Base-by-base conservation (phyloP, 1,140 invertebrate species). In the Drosophila pruinosa region DNA sequence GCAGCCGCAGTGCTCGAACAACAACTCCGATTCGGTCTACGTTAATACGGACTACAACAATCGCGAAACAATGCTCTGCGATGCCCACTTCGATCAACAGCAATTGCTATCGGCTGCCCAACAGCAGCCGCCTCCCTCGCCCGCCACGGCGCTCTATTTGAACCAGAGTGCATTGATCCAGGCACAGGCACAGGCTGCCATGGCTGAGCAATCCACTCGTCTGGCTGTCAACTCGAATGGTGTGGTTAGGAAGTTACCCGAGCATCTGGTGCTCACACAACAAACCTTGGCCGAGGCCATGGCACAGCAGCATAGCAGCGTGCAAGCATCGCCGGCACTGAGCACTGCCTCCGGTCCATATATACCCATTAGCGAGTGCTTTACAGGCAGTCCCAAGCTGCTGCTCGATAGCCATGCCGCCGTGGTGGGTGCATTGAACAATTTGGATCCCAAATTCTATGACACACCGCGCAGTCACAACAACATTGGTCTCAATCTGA, bases 351-450 rank as follows among this genome's bases (percentile, higher is more conserved):
- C 94, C 2, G 94, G 94, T 3, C 95, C 95, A 0, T 97, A 97
- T 78, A 96, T 96, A 92, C 94, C 95, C 19, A 95, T 97, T 72
- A 97, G 96, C 59, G 97, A 98, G 91, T 98, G 97, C 91, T 95
- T 96, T 69, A 97, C 97, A 54, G 98, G 97, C 39, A 94, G 93
- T 64, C 94, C 94, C 6, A 83, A 83, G 21, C 76, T 91, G 12
- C 56, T 90, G 47, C 54, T 71, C 21, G 68, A 58, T 15, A 59
- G 62, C 24, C 59, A 70, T 19, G 31, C 67, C 1, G 24, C 45
- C 38, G 67, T 43, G 0, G 68, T 61, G 15, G 68, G 52, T 36
- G 68, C 68, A 2, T 54, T 92, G 8, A 90, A 91, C 72, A 90
- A 90, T 68, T 78, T 91, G 62, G 91, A 92, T 81, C 92, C 92